A percentile compares a stretch with the other conserved stretches of the same genome.
Evolutionary conservation across 2,113 vertebrate species (phyloP).

Genomic region (Pelvicachromis taeniatus): DNA sequence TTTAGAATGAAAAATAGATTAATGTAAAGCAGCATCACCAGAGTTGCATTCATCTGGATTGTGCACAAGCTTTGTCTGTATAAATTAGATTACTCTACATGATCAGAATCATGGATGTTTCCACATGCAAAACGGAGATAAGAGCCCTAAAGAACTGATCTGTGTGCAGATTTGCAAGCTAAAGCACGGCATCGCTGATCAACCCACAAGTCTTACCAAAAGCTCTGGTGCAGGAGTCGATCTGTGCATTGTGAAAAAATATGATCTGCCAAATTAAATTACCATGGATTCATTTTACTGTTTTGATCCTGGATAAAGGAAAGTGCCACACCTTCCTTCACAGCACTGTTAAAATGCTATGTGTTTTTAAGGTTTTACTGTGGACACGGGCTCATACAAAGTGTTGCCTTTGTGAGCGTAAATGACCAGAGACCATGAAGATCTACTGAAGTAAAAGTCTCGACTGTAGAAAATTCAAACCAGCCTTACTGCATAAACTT

Average conservation of each 20-base stretch:
- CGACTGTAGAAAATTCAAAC: not conserved
- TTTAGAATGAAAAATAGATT: not conserved
- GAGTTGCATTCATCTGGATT: not conserved
- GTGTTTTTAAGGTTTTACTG: not conserved
- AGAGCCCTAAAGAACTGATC: not conserved
- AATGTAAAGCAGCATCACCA: not conserved
- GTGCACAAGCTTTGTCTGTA: not conserved
- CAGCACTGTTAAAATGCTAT: not conserved
- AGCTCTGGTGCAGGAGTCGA: not conserved
- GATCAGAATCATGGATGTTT: not conserved
- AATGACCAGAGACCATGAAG: not conserved
- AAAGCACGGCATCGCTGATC: not conserved
- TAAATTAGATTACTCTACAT: not conserved
- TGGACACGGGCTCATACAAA: not conserved
- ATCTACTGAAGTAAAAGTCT: not conserved
- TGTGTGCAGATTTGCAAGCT: not conserved
- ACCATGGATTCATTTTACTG: not conserved
- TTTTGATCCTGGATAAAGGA: not conserved
- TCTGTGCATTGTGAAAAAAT: not conserved
- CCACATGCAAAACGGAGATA: not conserved
- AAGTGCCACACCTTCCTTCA: not conserved
- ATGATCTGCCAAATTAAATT: not conserved
- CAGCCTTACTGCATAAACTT: not conserved
- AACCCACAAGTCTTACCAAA: not conserved
- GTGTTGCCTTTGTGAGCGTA: rapidly evolving